Conservation (phyloP, 2,888 invertebrate species). For the Torymus auratus region DNA sequence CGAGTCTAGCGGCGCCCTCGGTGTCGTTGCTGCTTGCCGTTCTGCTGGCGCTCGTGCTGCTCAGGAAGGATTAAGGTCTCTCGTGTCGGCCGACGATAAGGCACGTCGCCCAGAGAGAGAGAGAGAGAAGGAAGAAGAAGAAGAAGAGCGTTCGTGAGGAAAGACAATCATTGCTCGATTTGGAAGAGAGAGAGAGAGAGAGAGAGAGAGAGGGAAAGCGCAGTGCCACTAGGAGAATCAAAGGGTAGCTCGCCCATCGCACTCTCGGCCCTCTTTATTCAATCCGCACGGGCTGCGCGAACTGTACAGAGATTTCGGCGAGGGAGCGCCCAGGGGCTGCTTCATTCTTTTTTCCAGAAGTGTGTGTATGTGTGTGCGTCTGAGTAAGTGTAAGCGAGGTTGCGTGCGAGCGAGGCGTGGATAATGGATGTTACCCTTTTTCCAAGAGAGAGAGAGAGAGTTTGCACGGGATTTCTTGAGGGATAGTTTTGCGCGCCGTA, state of each 20-base stretch:
- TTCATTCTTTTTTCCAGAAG: too few relatives aligned
- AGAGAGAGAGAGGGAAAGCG: too few relatives aligned
- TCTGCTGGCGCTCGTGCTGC: conserved; percentile 64
- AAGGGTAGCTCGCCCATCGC: background rate
- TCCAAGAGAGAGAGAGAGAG: too few relatives aligned
- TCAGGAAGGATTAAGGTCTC: conserved; percentile 61
- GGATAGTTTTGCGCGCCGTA: too few relatives aligned
- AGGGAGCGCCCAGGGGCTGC: background rate
- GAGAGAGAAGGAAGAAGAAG: too few relatives aligned
- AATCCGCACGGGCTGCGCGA: too few relatives aligned
- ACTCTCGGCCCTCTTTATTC: background rate
- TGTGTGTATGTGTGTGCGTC: too few relatives aligned
- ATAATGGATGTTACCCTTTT: too few relatives aligned
- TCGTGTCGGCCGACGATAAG: background rate
- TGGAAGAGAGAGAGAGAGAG: background rate
- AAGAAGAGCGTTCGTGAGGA: conserved; percentile 61
- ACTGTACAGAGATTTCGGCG: conserved; percentile 31
- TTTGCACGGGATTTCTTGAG: too few relatives aligned
- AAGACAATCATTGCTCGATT: conserved; percentile 68
- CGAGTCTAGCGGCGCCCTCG: conserved; percentile 65
- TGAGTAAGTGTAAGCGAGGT: too few relatives aligned
- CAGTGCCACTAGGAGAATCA: background rate
- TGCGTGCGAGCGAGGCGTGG: too few relatives aligned
- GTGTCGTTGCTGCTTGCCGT: conserved; percentile 64
- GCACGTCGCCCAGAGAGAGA: too few relatives aligned